Evolutionary conservation across 2,113 vertebrate genomes (phyloP), one percentile per base, ranked within the genome.

Genomic region (Aspiorhynchus laticeps): DNA sequence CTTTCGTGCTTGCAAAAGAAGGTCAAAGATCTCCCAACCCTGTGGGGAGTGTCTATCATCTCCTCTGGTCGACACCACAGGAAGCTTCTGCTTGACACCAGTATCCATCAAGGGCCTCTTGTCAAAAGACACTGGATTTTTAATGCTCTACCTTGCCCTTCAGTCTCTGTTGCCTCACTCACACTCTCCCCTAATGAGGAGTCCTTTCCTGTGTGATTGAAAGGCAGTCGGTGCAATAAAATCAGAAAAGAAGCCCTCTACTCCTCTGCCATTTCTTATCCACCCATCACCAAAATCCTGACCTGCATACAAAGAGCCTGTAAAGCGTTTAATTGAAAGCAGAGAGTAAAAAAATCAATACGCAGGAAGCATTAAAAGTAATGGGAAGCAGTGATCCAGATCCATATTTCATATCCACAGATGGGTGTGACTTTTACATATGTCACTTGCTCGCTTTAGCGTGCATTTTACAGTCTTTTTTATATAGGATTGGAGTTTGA

Each of bases 341-440:
- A 85, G 61, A 84, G 84, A 89, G 83, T 87, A 65, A 89, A 87
- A 87, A 90, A 88, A 91, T 84, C 87, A 90, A 90, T 90, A 91
- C 41, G 43, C 86, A 75, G 48, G 80, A 89, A 88, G 85, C 88
- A 90, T 89, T 85, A 87, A 91, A 89, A 85, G 86, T 90, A 90
- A 89, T 87, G 83, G 75, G 56, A 82, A 65, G 87, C 79, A 81
- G 83, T 87, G 85, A 88, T 89, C 80, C 84, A 88, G 92, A 91
- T 87, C 80, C 61, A 69, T 65, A 85, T 91, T 87, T 88, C 80
- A 86, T 90, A 85, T 90, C 78, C 80, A 51, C 77, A 67, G 88
- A 78, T 80, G 73, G 85, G 61, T 90, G 85, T 85, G 85, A 88
- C 85, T 90, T 88, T 88, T 85, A 88, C 85, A 83, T 51, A 73